A percentile compares a stretch with the other conserved stretches of the same genome.
phyloP scores from a whole-genome alignment of 2,113 vertebrate species.

The Phalacrocorax carbo region DNA sequence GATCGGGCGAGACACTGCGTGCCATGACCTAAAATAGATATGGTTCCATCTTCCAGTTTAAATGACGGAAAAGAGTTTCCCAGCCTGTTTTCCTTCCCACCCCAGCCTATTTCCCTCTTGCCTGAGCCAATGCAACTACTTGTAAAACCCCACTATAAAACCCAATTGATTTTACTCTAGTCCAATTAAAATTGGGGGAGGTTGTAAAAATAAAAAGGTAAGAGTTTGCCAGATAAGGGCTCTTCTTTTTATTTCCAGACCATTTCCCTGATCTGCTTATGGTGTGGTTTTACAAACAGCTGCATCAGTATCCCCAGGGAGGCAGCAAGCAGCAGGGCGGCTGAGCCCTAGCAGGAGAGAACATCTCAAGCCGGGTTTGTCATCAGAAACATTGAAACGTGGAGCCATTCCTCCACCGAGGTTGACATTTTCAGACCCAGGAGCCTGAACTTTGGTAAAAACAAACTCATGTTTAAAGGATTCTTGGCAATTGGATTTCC shows the following conservation, averaged over 20 bases:
- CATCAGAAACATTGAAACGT: not conserved
- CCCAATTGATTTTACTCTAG: not conserved
- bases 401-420: not conserved
- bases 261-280: not conserved
- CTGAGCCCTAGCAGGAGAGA: constrained; percentile 31
- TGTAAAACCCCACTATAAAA: not conserved
- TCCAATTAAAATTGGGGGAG: not conserved
- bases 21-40: not conserved
- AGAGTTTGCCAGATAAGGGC: not conserved
- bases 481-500: constrained; percentile 26
- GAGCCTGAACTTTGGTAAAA: constrained; percentile 21
- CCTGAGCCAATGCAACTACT: not conserved
- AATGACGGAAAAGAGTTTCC: not conserved
- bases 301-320: constrained; percentile 9
- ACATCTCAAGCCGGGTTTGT: not conserved
- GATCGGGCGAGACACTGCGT: not conserved
- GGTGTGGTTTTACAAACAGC: constrained; percentile 39
- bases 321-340: not conserved
- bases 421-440: constrained; percentile 46
- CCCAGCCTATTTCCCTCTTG: not conserved
- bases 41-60: not conserved
- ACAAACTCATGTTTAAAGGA: constrained; percentile 22
- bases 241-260: constrained; percentile 11
- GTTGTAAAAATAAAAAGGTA: not conserved
- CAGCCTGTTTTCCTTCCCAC: not conserved